Base-by-base conservation (phyloP, 2,888 invertebrate genomes). In the Polymixis lichenea region DNA sequence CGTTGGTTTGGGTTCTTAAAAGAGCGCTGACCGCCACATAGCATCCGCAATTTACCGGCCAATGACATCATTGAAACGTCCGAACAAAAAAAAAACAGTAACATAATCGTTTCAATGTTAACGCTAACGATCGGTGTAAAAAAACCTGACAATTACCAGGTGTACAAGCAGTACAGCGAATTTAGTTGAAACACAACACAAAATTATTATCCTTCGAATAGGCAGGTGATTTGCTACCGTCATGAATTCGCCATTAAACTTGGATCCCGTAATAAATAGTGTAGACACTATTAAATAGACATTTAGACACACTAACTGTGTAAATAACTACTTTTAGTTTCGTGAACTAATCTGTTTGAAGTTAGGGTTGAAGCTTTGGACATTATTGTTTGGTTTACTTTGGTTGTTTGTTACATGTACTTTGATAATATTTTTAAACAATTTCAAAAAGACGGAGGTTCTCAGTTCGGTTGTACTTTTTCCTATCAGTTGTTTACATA, bases 241-340 rank as follows among this genome's bases (percentile, higher is more conserved):
- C 80, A 77, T 77, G 77, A 82, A 84, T 76, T 78, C 25, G 56
- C 72, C 73, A 55, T 83, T 74, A 76, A 72, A 82, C 68, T 78
- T 72, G 38, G 56, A 51, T 64, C 43, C 69, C 28, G 51, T 68
- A 74, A 84, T 77, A 84, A 82, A 78, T 76, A 78, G 64, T 71
- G 72, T 68, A 78, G 74, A 84, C 65, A 75, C 75, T 64, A 84
- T 84, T 81, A 81, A 84, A 84, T 84, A 75, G 56, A 84, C 67
- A 83, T 84, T 83, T 81, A 75, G 61, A 77, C 65, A 79, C 22
- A 75, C 58, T 75, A 72, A 72, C 82, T 56, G 56, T 55, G n/a
- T 68, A 73, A 72, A 72, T 78, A 71, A 71, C 73, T 77, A 72
- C 65, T 75, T 83, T 80, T 49, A 83, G 80, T 83, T 83, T 75